Evolutionary conservation across 1,140 invertebrate species (phyloP), one percentile per base, ranked within the genome.

Genomic region (Drosophila hydei): DNA sequence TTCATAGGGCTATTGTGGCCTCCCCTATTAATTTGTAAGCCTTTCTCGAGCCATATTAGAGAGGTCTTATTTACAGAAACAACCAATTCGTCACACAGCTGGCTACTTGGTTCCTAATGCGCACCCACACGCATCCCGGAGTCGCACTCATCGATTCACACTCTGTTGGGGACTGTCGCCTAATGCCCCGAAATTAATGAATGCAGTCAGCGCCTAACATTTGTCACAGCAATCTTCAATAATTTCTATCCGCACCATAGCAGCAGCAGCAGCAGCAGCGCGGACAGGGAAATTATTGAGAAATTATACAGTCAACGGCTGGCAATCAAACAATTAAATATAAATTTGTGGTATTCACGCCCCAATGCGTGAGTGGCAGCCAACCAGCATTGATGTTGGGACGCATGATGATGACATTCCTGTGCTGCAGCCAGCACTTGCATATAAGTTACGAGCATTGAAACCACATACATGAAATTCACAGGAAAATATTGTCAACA

Each of bases 311-410:
- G 72, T 25, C 70, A 55, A 40, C 55, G 61, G 51, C 40, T 56
- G 80, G 65, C 69, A 77, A 74, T 80, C 74, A 60, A 80, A 88
- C 75, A 85, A 85, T 85, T 85, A 85, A 88, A 87, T 78, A 85
- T 85, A 81, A 81, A 88, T 85, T 85, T 87, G 83, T 87, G 78
- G 72, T 83, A 87, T 87, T 87, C 83, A 87, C 83, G 83, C 83
- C 78, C 78, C 72, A 67, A 79, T 79, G 77, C 75, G 77, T 80
- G 77, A 73, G 77, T 72, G 71, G 72, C 56, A 50, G 73, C 59
- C 30, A 43, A 43, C 7, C 51, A 56, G 54, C 38, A 50, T 42
- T 33, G 67, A 59, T 54, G 12, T 9, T 16, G 36, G 36, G 1
- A n/a, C 7, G 16, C 42, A 54, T 47, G 75, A 72, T 65, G 77